Base-by-base conservation (phyloP, 2,113 vertebrate species). In the Jaculus jaculus region DNA sequence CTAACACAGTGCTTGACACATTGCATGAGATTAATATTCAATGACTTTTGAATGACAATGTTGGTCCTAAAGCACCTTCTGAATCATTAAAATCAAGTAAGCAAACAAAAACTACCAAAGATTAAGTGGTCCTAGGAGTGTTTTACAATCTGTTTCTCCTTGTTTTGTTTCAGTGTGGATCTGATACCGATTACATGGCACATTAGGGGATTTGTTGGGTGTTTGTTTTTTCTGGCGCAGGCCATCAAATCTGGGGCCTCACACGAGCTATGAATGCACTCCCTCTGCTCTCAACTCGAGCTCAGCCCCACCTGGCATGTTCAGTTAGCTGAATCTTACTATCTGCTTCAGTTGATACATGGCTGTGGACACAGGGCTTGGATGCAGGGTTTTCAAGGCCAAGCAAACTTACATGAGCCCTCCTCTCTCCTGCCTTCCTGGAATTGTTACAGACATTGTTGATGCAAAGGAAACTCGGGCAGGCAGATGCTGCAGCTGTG, bases 31-130 rank as follows among this genome's bases (percentile, higher is more conserved):
- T 68, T 65, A 81, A 68, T 90, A 84, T 73, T 74, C 28, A 5
- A 71, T 86, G 66, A 89, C 65, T 92, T 65, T 75, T 72, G 51
- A 37, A 77, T 89, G 73, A 66, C 32, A 92, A 30, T 78, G 7
- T 79, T 94, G 74, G 28, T 78, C 37, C 71, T 94, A 92, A 95
- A 87, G 82, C 85, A 60, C n/a, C 18, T 93, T 90, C 42, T 86
- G 61, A 94, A 47, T 90, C 34, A n/a, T 81, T 51, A 78, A 89
- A 86, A 74, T 60, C 75, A 86, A 85, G 74, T 34, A 74, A 86
- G 39, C 65, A 84, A 86, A 10, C 28, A 58, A 37, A 1, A 9
- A 39, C 3, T 26, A 2, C 7, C 12, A 84, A 89, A 84, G 37
- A 79, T 83, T 74, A 47, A 90, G 18, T 85, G 73, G 71, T 92